Evolutionary conservation across 1,140 invertebrate genomes (phyloP).

Genomic region (Eulimnadia texana): DNA sequence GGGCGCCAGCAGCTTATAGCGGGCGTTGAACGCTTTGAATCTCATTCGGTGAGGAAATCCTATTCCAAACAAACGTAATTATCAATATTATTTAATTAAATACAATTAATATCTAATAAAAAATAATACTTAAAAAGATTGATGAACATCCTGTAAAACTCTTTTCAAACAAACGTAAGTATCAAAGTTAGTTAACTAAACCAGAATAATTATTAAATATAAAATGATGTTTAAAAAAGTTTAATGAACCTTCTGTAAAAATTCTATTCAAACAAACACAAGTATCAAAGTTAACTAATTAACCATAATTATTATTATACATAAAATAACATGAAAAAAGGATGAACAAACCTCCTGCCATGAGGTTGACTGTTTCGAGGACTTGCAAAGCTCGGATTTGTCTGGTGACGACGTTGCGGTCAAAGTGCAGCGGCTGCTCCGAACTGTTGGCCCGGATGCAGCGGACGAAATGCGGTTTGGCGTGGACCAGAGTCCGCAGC

Average conservation of each 20-base stretch:
- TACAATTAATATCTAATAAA: too few species aligned
- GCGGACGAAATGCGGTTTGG: constrained; percentile 82
- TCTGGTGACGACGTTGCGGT: constrained; percentile 59
- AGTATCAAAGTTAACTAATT: too few species aligned
- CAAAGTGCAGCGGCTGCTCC: constrained; percentile 59
- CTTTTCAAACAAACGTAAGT: too few species aligned
- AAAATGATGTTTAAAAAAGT: too few species aligned
- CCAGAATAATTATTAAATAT: too few species aligned
- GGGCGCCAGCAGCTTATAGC: constrained; percentile 66
- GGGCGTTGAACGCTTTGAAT: constrained; percentile 79
- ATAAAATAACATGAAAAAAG: neutral
- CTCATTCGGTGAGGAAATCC: constrained; percentile 87
- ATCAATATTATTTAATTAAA: too few species aligned
- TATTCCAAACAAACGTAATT: constrained; percentile 23
- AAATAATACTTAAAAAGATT: too few species aligned
- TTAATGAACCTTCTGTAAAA: too few species aligned
- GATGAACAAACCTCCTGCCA: constrained; percentile 45
- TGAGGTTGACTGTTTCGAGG: constrained; percentile 85
- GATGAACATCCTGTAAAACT: too few species aligned
- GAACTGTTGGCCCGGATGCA: constrained; percentile 73
- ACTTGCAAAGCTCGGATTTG: constrained; percentile 82
- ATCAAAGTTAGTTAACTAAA: too few species aligned
- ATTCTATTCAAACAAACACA: too few species aligned
- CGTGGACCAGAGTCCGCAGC: constrained; percentile 75
- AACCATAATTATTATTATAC: neutral